Evolutionary conservation across 2,113 vertebrate species (phyloP), one percentile per base, ranked within the genome.

Genomic region (Eidolon helvum): DNA sequence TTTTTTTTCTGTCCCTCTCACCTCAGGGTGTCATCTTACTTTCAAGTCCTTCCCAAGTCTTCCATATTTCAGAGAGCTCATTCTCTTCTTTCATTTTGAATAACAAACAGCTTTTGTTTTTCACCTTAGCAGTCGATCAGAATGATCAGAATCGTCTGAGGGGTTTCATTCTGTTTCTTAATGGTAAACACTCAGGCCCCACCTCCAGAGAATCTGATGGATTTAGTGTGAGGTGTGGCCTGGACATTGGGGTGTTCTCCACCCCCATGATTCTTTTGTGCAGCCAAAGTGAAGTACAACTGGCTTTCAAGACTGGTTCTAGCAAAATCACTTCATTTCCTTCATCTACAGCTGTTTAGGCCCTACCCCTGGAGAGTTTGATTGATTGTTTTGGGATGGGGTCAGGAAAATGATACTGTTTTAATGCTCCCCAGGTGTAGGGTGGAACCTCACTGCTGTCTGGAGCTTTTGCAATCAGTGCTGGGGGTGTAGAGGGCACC

Each of bases 241-340:
- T 45, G 48, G 87, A 10, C 40, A 0, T 19, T 19, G 35, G 10
- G 2, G 43, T 22, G 16, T 9, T 28, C 40, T 19, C 55, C 26
- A 0, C 50, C 50, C 50, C 50, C 1, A 3, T 24, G 77, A 21
- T 11, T 10, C 12, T 9, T 0, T 3, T 7, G 4, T 12, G 21
- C 9, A n/a, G 79, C 26, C 53, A 8, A 66, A 10, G 6, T 22
- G 2, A 50, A 26, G 9, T 16, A 14, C 33, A 63, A 7, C 33
- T 68, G 63, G 24, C 21, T 55, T 55, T 65, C 40, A 33, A 14
- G 21, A 65, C n/a, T 40, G 26, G 12, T 24, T n/a, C 10, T 15
- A 4, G 21, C 2, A 10, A 63, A 12, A 16, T 19, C 26, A 2
- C 7, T 75, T 40, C 3, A 14, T 45, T 88, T 84, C 45, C 43